These are phyloP conservation scores for Sphaerophoria taeniata DNA, from an alignment of 2,888 invertebrate genomes.

Conservation along the genomic window DNA sequence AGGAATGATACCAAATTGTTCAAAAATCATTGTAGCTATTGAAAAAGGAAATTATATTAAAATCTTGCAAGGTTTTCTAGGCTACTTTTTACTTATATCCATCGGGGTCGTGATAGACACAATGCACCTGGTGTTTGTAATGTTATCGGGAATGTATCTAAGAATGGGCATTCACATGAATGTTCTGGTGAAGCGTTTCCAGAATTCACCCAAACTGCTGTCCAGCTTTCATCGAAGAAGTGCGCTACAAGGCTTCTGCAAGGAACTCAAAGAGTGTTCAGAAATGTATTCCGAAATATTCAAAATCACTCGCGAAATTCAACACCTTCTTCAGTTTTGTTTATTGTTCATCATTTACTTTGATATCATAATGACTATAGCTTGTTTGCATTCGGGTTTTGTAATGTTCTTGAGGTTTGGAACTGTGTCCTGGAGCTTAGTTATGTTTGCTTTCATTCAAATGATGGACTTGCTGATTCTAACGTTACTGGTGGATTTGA, in stretches of 20 bases:
- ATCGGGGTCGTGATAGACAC: too few species aligned
- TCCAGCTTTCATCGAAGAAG: constrained; percentile 77
- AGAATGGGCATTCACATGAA: too few species aligned
- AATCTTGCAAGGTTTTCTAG: too few species aligned
- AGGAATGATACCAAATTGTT: too few species aligned
- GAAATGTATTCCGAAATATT: constrained; percentile 77
- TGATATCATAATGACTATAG: constrained; percentile 77
- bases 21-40: too few species aligned
- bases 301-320: constrained; percentile 75
- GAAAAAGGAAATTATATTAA: too few species aligned
- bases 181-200: too few species aligned
- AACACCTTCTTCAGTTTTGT: constrained; percentile 77
- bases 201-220: constrained; percentile 12
- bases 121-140: too few species aligned
- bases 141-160: too few species aligned
- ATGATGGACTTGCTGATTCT: constrained; percentile 77
- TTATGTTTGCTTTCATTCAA: constrained; percentile 76
- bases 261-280: constrained; percentile 77
- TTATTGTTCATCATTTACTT: constrained; percentile 78
- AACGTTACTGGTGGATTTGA: constrained; percentile 77
- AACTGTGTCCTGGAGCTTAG: constrained; percentile 66
- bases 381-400: constrained; percentile 77
- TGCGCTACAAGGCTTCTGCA: constrained; percentile 77
- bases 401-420: constrained; percentile 71
- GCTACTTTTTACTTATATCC: too few species aligned